A percentile compares a stretch with the other conserved stretches of the same genome.
Conservation (phyloP, 1,140 invertebrate genomes). For the Andricus grossulariae region DNA sequence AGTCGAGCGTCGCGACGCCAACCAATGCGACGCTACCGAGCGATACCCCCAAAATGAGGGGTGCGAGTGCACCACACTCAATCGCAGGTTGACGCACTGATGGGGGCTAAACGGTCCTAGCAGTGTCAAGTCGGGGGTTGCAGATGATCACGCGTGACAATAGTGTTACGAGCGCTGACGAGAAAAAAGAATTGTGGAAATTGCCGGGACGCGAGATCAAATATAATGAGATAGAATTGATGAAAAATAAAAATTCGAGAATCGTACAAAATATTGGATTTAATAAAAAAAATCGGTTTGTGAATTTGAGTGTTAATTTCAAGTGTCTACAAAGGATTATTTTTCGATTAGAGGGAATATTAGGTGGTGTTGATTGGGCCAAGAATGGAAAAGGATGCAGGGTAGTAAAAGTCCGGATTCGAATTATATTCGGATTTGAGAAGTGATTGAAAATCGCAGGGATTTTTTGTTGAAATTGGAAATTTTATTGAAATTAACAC, state of each 20-base stretch:
- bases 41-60: conserved; percentile 22
- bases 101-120: conserved; percentile 43
- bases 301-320: no score
- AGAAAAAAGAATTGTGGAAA: conserved; percentile 29
- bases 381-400: no score
- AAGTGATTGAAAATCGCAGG: no score
- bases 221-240: no score
- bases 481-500: not conserved
- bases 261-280: no score
- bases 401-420: no score
- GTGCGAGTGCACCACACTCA: conserved; percentile 40
- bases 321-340: no score
- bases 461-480: not conserved
- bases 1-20: conserved; percentile 54
- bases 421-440: no score
- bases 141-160: conserved; percentile 50
- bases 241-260: not conserved
- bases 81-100: conserved; percentile 47
- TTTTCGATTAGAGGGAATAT: no score
- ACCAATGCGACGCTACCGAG: conserved; percentile 52
- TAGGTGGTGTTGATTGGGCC: no score
- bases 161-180: not conserved
- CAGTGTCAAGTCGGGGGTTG: conserved; percentile 46
- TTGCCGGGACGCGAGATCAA: not conserved
- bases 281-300: no score